Percentiles rank a stretch among this genome's conserved stretches.
Conservation (phyloP, 2,797 vertebrate genomes). For the Cyprinodon diabolis region DNA sequence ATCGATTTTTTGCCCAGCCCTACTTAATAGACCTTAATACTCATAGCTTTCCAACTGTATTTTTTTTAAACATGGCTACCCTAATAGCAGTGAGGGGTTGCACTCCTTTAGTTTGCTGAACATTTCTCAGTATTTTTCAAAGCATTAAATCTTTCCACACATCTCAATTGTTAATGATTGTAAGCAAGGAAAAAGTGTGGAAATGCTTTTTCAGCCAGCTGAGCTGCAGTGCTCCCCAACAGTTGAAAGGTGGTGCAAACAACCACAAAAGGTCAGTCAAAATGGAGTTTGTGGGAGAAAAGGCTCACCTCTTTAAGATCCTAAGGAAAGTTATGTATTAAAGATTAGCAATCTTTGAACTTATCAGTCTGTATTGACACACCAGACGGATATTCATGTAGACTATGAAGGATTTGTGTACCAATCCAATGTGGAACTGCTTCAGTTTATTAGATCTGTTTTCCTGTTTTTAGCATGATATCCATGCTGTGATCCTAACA, state of each 20-base stretch:
- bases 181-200: background rate
- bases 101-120: background rate
- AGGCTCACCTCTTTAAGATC: background rate
- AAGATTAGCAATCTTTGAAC: background rate
- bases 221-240: background rate
- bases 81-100: background rate
- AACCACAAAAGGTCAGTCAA: no score
- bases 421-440: background rate
- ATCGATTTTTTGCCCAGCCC: no score
- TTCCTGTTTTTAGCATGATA: background rate
- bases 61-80: background rate
- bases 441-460: background rate
- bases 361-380: background rate
- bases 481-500: background rate
- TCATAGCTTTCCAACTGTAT: background rate
- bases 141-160: background rate
- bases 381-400: background rate
- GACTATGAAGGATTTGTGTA: background rate
- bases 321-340: background rate
- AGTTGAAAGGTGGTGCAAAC: background rate
- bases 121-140: background rate
- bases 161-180: background rate
- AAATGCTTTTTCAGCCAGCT: background rate
- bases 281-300: background rate
- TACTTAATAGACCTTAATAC: background rate